Conservation (phyloP, 1,140 invertebrate species). For the Portunus trituberculatus region DNA sequence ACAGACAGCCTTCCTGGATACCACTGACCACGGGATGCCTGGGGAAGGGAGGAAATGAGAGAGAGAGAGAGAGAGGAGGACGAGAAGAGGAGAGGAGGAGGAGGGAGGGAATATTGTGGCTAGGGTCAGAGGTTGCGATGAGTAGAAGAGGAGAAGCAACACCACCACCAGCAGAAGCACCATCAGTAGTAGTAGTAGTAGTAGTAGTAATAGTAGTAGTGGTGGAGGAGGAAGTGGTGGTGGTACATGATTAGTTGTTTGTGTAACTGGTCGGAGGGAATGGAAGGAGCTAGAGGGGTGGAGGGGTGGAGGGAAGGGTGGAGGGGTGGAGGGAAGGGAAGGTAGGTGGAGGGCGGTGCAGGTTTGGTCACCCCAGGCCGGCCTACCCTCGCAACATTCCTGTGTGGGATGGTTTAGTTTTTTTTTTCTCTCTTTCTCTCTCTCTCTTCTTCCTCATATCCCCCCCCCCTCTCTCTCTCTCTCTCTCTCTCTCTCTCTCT, state of each 20-base stretch:
- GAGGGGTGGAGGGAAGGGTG: not conserved
- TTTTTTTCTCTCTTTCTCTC: not conserved
- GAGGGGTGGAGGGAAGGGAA: no score
- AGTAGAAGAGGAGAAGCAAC: not conserved
- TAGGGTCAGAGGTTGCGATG: no score
- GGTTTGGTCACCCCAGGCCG: not conserved
- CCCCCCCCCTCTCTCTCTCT: conserved; percentile 44
- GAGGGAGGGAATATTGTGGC: not conserved
- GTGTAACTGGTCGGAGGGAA: no score
- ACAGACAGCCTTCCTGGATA: not conserved
- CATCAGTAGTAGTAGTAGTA: not conserved
- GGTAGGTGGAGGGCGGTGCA: not conserved
- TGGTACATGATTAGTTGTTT: not conserved
- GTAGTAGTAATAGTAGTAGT: not conserved
- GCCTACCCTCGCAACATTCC: conserved; percentile 4
- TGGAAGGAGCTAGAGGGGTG: not conserved
- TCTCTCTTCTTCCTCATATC: conserved; percentile 27
- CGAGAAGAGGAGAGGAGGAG: no score
- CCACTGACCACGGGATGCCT: no score
- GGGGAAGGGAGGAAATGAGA: not conserved
- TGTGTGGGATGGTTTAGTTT: not conserved
- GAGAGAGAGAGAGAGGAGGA: no score
- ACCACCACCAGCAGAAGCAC: not conserved
- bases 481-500: conserved; percentile 17
- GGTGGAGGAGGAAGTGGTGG: not conserved